A percentile compares a stretch with the other conserved stretches of the same genome.
Evolutionary conservation across 1,140 invertebrate species (phyloP).

Genomic region (Forficula auricularia): DNA sequence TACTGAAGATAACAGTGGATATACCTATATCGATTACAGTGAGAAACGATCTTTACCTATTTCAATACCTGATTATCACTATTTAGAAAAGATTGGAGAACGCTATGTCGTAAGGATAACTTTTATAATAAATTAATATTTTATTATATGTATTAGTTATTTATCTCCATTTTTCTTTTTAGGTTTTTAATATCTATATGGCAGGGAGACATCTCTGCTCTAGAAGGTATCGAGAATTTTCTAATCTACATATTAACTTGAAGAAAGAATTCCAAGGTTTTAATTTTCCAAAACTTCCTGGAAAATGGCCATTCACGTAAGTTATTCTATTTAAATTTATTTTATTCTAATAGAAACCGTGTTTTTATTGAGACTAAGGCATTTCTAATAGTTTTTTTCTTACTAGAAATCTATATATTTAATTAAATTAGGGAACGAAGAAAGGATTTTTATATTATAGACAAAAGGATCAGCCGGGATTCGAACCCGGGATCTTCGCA

Average conservation of each 20-base stretch:
- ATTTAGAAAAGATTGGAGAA: slow-evolving; percentile 61
- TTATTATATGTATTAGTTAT: neutral
- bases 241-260: slow-evolving; percentile 69
- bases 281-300: slow-evolving; percentile 92
- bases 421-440: too few species aligned
- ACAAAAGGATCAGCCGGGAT: too few species aligned
- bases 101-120: slow-evolving; percentile 58
- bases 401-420: too few species aligned
- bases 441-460: too few species aligned
- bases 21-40: slow-evolving; percentile 89
- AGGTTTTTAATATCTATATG: slow-evolving; percentile 97
- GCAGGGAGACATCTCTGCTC: slow-evolving; percentile 93
- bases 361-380: too few species aligned
- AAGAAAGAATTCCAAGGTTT: slow-evolving; percentile 96
- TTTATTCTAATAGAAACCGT: too few species aligned
- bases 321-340: slow-evolving; percentile 13
- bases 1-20: slow-evolving; percentile 69
- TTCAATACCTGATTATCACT: slow-evolving; percentile 89
- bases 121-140: neutral
- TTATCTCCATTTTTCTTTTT: slow-evolving; percentile 13
- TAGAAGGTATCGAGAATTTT: slow-evolving; percentile 87
- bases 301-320: slow-evolving; percentile 93
- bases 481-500: too few species aligned
- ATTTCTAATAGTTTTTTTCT: too few species aligned
- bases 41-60: slow-evolving; percentile 96